phyloP scores from a whole-genome alignment of 2,888 invertebrate genomes.

The Latrodectus elegans region DNA sequence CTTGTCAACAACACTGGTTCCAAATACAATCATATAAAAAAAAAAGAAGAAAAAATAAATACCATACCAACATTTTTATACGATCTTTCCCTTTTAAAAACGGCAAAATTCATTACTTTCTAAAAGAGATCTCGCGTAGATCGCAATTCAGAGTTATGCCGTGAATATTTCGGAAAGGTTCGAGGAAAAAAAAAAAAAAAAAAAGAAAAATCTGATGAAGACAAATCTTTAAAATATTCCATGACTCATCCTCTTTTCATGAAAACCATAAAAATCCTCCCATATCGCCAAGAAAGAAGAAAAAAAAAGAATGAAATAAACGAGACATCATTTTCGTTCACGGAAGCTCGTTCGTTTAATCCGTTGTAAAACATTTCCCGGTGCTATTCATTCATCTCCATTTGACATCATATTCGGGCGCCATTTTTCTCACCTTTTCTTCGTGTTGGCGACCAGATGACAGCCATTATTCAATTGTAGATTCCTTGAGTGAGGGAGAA shows the following conservation, averaged over 20 bases:
- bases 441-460: conserved; percentile 9
- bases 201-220: not conserved
- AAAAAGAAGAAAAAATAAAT: no score
- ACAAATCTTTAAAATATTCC: conserved; percentile 29
- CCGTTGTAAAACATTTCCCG: conserved; percentile 46
- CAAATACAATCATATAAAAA: no score
- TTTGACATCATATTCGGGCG: conserved; percentile 40
- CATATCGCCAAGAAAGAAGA: not conserved
- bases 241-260: conserved; percentile 32
- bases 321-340: conserved; percentile 15
- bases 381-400: conserved; percentile 27
- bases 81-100: no score
- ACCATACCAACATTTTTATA: no score
- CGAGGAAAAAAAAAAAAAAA: not conserved
- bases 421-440: conserved; percentile 24
- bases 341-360: conserved; percentile 27
- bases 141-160: no score
- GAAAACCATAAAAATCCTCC: conserved; percentile 3
- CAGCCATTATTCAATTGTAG: conserved; percentile 39
- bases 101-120: no score
- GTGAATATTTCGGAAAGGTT: not conserved
- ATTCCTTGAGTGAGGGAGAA: not conserved
- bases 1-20: no score
- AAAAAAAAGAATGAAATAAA: not conserved
- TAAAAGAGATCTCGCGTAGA: no score